Conservation (phyloP, 2,797 vertebrate genomes). For the Chiloscyllium punctatum region DNA sequence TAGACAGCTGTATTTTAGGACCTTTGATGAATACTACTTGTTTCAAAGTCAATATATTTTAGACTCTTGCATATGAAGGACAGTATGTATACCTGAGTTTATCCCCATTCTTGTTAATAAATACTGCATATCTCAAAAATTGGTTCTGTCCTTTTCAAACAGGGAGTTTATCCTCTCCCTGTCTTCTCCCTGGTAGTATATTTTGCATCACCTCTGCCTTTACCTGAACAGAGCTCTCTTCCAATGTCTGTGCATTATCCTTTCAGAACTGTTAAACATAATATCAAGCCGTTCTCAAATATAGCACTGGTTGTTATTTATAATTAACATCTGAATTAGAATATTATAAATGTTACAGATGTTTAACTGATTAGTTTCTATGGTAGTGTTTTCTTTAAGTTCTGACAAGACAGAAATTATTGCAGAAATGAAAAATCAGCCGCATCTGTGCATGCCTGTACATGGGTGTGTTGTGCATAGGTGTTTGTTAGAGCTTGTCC, state of each 20-base stretch:
- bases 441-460: not conserved
- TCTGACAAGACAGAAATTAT: not conserved
- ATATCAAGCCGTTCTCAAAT: not conserved
- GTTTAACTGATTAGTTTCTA: not conserved
- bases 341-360: not conserved
- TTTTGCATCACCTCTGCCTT: not conserved
- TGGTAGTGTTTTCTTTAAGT: not conserved
- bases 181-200: not conserved
- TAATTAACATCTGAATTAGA: not conserved
- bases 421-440: not conserved
- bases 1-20: not conserved
- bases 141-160: not conserved
- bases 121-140: not conserved
- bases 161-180: not conserved
- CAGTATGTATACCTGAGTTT: not conserved
- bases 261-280: not conserved
- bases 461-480: not conserved
- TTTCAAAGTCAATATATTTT: not conserved
- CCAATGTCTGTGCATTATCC: not conserved
- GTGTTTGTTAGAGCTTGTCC: not conserved
- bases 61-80: not conserved
- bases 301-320: not conserved
- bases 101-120: not conserved
- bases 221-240: not conserved
- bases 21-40: not conserved